Evolutionary conservation across 2,113 vertebrate genomes (phyloP).

Genomic region (Notiomystis cincta): DNA sequence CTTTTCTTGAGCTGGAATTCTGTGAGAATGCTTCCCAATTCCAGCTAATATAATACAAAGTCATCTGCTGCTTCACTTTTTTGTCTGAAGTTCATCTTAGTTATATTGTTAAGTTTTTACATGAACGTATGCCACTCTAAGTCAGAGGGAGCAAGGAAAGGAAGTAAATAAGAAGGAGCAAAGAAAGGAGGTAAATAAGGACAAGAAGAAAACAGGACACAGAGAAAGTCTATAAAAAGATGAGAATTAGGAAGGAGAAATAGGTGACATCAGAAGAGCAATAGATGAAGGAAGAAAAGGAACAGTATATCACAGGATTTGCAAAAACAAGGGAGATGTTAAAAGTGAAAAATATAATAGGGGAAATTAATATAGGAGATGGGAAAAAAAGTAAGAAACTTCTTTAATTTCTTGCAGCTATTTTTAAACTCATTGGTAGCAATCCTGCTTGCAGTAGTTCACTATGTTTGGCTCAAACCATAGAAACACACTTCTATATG

Average conservation of each 20-base stretch:
- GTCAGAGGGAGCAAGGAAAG: neutral
- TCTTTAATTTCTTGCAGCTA: neutral
- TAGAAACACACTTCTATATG: neutral
- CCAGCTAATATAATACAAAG: neutral
- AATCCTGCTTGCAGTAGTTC: neutral
- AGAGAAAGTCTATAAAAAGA: neutral
- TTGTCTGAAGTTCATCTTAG: neutral
- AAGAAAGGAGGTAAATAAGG: neutral
- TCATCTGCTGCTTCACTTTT: neutral
- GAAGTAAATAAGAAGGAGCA: neutral
- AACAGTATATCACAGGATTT: neutral
- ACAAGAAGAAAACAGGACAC: neutral
- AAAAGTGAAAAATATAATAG: neutral
- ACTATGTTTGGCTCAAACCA: neutral
- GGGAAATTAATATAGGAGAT: neutral
- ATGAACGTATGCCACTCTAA: neutral
- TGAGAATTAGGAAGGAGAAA: neutral
- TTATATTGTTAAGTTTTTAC: neutral
- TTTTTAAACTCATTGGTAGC: neutral
- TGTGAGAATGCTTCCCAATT: neutral
- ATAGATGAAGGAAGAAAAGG: neutral
- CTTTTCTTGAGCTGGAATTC: neutral
- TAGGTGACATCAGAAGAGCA: neutral
- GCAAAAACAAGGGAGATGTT: neutral
- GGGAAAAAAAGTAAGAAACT: neutral